Evolutionary conservation across 2,113 vertebrate species (phyloP).

Genomic region (Burhinus oedicnemus): DNA sequence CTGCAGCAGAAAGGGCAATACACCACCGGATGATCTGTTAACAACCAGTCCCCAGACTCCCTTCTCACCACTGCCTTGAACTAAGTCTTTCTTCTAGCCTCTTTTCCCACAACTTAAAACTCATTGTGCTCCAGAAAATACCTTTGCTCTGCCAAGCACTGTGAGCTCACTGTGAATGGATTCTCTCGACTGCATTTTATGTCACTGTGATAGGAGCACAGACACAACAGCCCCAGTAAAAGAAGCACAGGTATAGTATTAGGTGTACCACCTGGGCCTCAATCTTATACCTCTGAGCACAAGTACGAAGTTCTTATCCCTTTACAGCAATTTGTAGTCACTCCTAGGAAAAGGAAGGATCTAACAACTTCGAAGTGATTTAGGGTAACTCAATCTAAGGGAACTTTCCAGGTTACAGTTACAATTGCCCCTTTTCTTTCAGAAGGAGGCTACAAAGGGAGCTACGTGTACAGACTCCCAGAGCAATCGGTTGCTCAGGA

Average conservation of each 20-base stretch:
- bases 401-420: neutral
- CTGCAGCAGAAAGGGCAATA: conserved; percentile 74
- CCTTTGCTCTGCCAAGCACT: neutral
- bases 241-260: neutral
- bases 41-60: neutral
- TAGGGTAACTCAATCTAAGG: neutral
- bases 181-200: neutral
- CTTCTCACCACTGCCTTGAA: neutral
- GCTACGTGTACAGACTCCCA: neutral
- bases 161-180: neutral
- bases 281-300: neutral
- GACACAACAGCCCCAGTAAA: neutral
- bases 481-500: neutral
- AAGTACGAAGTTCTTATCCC: neutral
- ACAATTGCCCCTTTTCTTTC: neutral
- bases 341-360: neutral
- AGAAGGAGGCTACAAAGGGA: neutral
- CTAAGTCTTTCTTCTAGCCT: neutral
- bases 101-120: neutral
- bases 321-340: neutral
- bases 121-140: neutral
- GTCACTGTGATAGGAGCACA: neutral
- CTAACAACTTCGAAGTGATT: neutral
- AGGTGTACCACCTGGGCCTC: neutral
- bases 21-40: neutral